Conservation (phyloP, 2,797 vertebrate genomes). For the Phalanger gymnotis region DNA sequence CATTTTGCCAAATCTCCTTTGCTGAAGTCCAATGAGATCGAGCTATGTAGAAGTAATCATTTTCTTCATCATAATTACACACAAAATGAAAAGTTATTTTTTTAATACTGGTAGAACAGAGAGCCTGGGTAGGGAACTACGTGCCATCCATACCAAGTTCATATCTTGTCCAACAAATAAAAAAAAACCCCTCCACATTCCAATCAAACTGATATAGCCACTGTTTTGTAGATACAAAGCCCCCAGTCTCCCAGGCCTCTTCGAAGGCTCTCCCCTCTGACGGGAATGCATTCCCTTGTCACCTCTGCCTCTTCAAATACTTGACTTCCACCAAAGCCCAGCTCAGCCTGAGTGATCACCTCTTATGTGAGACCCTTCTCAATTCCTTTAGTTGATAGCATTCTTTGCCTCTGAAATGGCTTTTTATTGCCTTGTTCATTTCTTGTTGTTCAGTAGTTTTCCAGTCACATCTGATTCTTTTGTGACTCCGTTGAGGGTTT, state of each 20-base stretch:
- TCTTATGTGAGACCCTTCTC: background rate
- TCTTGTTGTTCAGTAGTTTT: background rate
- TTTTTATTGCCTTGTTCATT: background rate
- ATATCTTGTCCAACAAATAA: background rate
- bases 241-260: background rate
- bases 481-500: background rate
- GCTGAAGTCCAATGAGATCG: background rate
- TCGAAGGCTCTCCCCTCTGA: background rate
- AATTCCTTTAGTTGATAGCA: background rate
- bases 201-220: background rate
- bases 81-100: background rate
- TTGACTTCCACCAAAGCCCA: background rate
- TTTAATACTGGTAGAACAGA: background rate
- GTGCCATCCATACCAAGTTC: background rate
- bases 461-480: background rate
- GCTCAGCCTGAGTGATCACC: background rate
- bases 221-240: background rate
- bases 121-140: background rate
- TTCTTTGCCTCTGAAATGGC: background rate
- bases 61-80: background rate
- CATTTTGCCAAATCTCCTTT: background rate
- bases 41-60: background rate
- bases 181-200: background rate
- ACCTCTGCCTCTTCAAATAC: background rate
- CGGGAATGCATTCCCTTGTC: accelerated